A percentile compares a stretch with the other conserved stretches of the same genome.
Evolutionary conservation across 2,113 vertebrate genomes (phyloP).

Genomic region (Tachuris rubrigastra): DNA sequence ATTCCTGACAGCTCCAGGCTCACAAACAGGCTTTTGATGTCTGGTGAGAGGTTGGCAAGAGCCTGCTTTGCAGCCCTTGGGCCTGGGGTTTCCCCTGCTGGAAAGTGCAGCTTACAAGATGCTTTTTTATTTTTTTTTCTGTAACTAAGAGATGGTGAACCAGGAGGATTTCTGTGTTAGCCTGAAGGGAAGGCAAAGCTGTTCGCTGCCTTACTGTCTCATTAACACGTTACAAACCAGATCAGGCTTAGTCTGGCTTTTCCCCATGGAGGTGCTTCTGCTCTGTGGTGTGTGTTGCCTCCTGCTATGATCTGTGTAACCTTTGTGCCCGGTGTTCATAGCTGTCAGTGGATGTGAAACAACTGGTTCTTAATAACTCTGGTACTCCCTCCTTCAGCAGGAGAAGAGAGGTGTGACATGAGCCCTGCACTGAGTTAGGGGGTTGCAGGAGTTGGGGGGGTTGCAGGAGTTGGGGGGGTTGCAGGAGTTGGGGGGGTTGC

Average conservation of each 20-base stretch:
- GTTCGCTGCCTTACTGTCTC: not conserved
- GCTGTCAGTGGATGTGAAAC: not conserved
- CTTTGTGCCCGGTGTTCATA: not conserved
- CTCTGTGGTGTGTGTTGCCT: not conserved
- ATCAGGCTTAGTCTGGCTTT: not conserved
- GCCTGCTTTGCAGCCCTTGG: not conserved
- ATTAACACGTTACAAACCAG: not conserved
- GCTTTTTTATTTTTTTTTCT: not conserved
- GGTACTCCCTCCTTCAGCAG: not conserved
- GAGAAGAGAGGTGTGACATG: accelerated
- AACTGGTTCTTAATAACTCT: not conserved
- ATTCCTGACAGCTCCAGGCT: not conserved
- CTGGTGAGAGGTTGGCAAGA: constrained; percentile 27
- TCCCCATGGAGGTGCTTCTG: not conserved
- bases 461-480: not conserved
- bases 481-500: too few species aligned
- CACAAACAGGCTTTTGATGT: constrained; percentile 24
- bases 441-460: not conserved
- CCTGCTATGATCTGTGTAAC: not conserved
- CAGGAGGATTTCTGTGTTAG: not conserved
- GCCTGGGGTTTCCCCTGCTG: not conserved
- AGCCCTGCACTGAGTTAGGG: accelerated
- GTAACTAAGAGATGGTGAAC: not conserved
- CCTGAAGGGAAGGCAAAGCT: constrained; percentile 26
- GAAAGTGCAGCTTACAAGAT: not conserved